Percentiles rank a stretch among this genome's conserved stretches.
phyloP scores from a whole-genome alignment of 37 sponge, comb jelly and placozoan genomes.

The Halichondria panicea region DNA sequence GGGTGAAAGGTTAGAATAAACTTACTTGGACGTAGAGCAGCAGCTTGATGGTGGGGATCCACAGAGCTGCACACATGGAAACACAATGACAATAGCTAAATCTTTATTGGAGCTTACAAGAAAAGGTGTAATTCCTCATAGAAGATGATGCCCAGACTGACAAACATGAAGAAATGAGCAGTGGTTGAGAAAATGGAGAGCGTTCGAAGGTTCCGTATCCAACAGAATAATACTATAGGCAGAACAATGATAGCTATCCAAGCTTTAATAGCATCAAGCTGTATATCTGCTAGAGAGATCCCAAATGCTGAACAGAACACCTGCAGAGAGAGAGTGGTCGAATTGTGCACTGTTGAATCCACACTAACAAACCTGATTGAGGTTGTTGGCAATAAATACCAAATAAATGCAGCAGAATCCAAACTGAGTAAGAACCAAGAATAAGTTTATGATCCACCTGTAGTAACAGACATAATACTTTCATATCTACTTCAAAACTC shows the following conservation, averaged over 20 bases:
- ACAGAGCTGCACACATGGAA: no score
- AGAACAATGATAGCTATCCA: conserved; percentile 66
- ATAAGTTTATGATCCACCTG: conserved; percentile 70
- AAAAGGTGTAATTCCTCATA: conserved; percentile 51
- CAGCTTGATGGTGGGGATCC: no score
- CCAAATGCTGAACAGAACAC: conserved; percentile 37
- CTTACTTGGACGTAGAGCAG: no score
- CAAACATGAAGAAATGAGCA: conserved; percentile 82
- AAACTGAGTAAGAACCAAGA: conserved; percentile 90
- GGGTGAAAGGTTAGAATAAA: no score
- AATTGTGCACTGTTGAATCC: no score
- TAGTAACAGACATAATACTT: no score
- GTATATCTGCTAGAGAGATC: no score
- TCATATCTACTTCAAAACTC: no score
- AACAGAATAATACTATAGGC: conserved; percentile 65
- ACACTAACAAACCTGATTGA: conserved; percentile 66
- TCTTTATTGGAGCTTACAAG: no score
- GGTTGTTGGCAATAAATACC: conserved; percentile 76
- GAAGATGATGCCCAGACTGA: conserved; percentile 54
- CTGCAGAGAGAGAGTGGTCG: no score
- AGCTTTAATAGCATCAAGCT: neutral
- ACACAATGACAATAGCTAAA: no score
- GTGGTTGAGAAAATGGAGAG: conserved; percentile 74
- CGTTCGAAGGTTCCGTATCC: conserved; percentile 78
- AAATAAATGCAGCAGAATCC: conserved; percentile 91